A percentile compares a stretch with the other conserved stretches of the same genome.
Evolutionary conservation across 2,797 vertebrate species (phyloP).

Genomic region (Arctocebus calabarensis): DNA sequence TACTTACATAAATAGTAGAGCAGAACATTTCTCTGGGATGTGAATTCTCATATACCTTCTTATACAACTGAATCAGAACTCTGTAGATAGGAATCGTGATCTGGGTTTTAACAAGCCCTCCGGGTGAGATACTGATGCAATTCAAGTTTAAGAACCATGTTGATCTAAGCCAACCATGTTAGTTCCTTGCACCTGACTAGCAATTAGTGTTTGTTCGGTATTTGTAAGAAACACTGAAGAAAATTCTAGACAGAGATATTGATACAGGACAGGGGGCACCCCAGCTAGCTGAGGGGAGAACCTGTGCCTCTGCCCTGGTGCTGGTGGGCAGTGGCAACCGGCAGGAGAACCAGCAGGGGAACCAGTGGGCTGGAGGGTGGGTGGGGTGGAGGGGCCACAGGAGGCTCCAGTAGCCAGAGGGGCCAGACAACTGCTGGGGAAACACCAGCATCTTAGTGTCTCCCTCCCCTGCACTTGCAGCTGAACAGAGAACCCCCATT

Average conservation of each 20-base stretch:
- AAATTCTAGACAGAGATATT: conserved; percentile 29
- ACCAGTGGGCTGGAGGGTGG: too few species aligned
- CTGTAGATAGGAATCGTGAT: background rate
- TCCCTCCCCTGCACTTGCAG: too few species aligned
- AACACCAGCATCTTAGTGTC: too few species aligned
- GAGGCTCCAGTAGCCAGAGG: too few species aligned
- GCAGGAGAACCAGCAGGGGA: too few species aligned
- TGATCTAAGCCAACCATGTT: background rate
- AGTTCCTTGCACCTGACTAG: background rate
- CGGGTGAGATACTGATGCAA: background rate
- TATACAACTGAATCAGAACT: background rate
- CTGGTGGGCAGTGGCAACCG: too few species aligned
- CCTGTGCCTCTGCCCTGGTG: too few species aligned
- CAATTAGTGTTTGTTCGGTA: background rate
- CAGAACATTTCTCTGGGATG: background rate
- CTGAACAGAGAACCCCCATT: too few species aligned
- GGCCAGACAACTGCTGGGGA: too few species aligned
- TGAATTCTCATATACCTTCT: background rate
- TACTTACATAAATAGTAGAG: background rate
- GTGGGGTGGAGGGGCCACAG: too few species aligned
- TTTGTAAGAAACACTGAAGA: background rate
- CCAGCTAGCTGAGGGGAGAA: too few species aligned
- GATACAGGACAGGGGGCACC: too few species aligned
- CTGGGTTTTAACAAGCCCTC: background rate
- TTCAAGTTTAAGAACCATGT: background rate